Evolutionary conservation across 64 coral and sea anemone genomes (phyloP), one percentile per base, ranked within the genome.

Genomic region (Trachythela sp.): DNA sequence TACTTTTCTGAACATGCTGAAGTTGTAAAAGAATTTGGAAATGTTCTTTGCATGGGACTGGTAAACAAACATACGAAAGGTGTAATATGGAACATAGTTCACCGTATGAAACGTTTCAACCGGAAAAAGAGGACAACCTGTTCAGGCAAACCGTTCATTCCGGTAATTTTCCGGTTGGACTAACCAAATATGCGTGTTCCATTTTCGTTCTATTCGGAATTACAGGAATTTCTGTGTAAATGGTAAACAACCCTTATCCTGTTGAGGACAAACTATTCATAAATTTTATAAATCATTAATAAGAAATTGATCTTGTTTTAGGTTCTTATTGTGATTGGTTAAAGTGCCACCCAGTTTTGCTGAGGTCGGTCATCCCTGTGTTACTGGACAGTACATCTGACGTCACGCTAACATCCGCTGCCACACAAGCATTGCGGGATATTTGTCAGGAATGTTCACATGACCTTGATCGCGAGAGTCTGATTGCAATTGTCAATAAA

Each of bases 301-400:
- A 58, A 13, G 39, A 48, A 2, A 0, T 33, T 60, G 11, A 64
- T 36, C 18, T 40, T 45, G 14, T 33, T 45, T 8, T 84, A 97
- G 95, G 95, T 24, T 92, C 96, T 9, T 99, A 99, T 64, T 99
- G 93, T 39, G 96, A 99, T 77, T 99, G 96, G 96, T 89, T 99
- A 0, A 99, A 99, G 31, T 94, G 91, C 70, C 96, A 99, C 49
- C 91, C 94, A 1, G 93, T 93, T 20, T 93, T 94, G 31, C 96
- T 99, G 0, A 90, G 88, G 29, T 94, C 96, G 9, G 96, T 94
- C 3, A 64, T 99, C 70, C 89, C 93, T 10, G 94, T 99, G 48
- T 31, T 99, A 3, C 52, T 99, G 2, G 91, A 91, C 56, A 93
- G 93, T 20, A 72, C 95, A 40, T 88, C 89, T n/a, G 86, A 94